Percentiles rank a stretch among this genome's conserved stretches.
phyloP scores from a whole-genome alignment of 2,888 invertebrate species.

The Dioctria rufipes region DNA sequence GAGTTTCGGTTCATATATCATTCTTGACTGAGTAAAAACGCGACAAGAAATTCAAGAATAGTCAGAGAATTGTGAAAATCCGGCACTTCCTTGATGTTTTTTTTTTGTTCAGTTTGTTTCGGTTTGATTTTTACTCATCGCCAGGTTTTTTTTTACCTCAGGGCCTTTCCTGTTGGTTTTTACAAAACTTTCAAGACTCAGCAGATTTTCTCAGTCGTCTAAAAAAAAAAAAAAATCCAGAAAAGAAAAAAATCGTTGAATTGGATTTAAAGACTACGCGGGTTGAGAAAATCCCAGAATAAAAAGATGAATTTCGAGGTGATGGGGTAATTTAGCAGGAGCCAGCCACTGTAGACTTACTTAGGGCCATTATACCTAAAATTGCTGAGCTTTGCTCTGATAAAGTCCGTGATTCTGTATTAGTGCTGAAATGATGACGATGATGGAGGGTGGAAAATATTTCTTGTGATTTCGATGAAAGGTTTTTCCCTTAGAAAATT shows the following conservation, averaged over 20 bases:
- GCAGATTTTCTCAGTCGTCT: conserved; percentile 8
- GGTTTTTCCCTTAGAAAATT: conserved; percentile 10
- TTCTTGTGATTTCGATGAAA: conserved; percentile 7
- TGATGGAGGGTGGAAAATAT: neutral
- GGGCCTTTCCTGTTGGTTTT: conserved; percentile 4
- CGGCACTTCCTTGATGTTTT: conserved; percentile 3
- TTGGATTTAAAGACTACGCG: conserved; percentile 9
- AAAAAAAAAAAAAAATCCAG: neutral
- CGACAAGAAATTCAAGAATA: conserved; percentile 41
- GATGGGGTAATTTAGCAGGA: conserved; percentile 6
- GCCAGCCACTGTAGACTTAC: neutral
- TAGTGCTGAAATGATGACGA: conserved; percentile 5
- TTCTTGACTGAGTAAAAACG: conserved; percentile 29
- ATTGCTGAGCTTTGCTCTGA: conserved; percentile 20
- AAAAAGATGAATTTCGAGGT: conserved; percentile 2
- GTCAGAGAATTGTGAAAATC: conserved; percentile 16
- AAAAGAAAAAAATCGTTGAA: neutral
- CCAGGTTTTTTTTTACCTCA: conserved; percentile 7
- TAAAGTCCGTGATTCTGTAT: conserved; percentile 9
- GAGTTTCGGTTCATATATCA: conserved; percentile 33
- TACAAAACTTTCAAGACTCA: conserved; percentile 18
- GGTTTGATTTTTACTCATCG: conserved; percentile 38
- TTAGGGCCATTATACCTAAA: neutral
- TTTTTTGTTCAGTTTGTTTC: conserved; percentile 15
- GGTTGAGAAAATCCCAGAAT: conserved; percentile 1